Evolutionary conservation across 2,888 invertebrate genomes (phyloP), one percentile per base, ranked within the genome.

Genomic region (Nomada ferruginata): DNA sequence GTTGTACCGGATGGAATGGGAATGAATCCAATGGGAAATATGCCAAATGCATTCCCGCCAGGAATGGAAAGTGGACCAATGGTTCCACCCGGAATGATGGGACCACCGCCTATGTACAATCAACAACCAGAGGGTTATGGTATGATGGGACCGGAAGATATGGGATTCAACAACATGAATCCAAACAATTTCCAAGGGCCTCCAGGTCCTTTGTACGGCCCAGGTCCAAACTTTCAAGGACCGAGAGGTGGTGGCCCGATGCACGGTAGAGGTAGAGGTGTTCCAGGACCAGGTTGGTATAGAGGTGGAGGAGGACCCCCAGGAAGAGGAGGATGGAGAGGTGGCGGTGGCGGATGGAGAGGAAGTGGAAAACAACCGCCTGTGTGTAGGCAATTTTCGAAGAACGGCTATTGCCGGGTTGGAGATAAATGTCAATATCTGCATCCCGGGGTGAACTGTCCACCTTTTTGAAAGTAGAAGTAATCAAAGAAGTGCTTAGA

Each of bases 361-460:
- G 93, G 93, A 2, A 91, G 87, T 36, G 89, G 90, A 0, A 94
- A 94, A 72, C 93, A 92, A 60, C 92, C 93, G 0, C 93, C 93
- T 0, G 92, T 96, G 18, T 98, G 98, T 92, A 96, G 97, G 92
- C 97, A 97, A 92, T 97, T 97, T 91, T 96, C 96, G 92, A 96
- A 96, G 90, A 96, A 95, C 89, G 98, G 98, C 0, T 97, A 96
- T 82, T 98, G 98, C 94, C 95, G 97, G 69, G 96, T 97, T 91
- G 97, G 97, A 74, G 97, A 97, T 89, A 96, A 96, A 88, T 98
- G 98, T 94, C 96, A 96, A 72, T 98, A 97, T 93, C 94, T 97
- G 87, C 98, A 98, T 94, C 97, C 97, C 3, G 96, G 96, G 83
- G 95, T 95, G 26, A 95, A 95, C 93, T 95, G 95, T 89, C 95